These are phyloP conservation scores for Eristalis arbustorum DNA, from an alignment of 2,888 invertebrate species.

Conservation along the genomic window DNA sequence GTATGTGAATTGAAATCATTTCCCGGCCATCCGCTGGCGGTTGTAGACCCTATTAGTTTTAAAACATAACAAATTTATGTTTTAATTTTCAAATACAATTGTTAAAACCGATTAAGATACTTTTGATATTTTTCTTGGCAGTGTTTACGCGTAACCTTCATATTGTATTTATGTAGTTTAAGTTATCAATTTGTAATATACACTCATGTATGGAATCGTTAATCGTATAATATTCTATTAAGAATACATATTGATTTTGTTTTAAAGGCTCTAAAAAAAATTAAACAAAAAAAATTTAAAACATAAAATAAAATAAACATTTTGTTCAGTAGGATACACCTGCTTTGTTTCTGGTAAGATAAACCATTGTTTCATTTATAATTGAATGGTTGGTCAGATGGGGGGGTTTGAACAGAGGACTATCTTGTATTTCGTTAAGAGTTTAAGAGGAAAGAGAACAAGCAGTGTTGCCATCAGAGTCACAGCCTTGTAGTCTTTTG, in stretches of 20 bases:
- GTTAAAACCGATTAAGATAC: slow-evolving; percentile 6
- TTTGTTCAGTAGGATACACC: background rate
- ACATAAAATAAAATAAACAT: background rate
- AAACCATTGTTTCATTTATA: background rate
- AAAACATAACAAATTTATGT: slow-evolving; percentile 69
- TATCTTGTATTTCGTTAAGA: no score
- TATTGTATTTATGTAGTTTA: slow-evolving; percentile 67
- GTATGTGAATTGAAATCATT: slow-evolving; percentile 40
- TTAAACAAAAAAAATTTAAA: slow-evolving; percentile 32
- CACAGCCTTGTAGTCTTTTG: no score
- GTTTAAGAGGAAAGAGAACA: no score
- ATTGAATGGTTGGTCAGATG: background rate
- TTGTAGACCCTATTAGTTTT: slow-evolving; percentile 52
- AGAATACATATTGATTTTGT: slow-evolving; percentile 54
- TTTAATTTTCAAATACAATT: slow-evolving; percentile 64
- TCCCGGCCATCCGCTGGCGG: slow-evolving; percentile 1
- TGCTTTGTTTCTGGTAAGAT: background rate
- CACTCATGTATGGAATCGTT: slow-evolving; percentile 35
- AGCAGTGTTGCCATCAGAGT: no score
- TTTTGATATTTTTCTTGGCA: slow-evolving; percentile 19
- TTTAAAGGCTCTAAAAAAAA: slow-evolving; percentile 30
- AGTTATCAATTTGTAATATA: slow-evolving; percentile 49
- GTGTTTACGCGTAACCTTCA: slow-evolving; percentile 44
- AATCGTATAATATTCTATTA: slow-evolving; percentile 45
- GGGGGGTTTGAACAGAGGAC: no score